Evolutionary conservation across 2,797 vertebrate genomes (phyloP).

Genomic region (Myotis findleyi): DNA sequence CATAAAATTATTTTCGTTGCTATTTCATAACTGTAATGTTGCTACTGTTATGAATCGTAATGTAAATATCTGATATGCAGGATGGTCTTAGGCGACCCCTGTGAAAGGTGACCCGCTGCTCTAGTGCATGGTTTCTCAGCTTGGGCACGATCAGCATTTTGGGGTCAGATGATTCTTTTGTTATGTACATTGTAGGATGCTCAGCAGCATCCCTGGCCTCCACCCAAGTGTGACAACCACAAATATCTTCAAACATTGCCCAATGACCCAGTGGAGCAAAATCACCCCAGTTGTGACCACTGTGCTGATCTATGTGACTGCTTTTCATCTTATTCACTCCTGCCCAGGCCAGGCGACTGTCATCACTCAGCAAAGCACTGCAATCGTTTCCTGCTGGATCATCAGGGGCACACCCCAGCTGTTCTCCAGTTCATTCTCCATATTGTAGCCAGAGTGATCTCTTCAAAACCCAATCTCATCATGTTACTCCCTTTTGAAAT

Average conservation of each 20-base stretch:
- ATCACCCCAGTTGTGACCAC: neutral
- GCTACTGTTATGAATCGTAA: too few relatives aligned
- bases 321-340: neutral
- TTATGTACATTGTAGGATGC: neutral
- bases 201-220: neutral
- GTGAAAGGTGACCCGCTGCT: too few relatives aligned
- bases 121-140: neutral
- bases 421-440: neutral
- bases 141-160: neutral
- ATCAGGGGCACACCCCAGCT: neutral
- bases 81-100: too few relatives aligned
- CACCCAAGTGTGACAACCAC: neutral
- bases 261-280: neutral
- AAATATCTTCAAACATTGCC: neutral
- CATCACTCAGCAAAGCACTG: neutral
- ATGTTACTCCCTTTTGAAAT: neutral
- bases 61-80: too few relatives aligned
- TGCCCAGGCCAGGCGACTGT: neutral
- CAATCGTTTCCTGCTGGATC: neutral
- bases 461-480: neutral
- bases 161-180: neutral
- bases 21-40: too few relatives aligned
- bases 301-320: neutral
- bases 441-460: neutral
- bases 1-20: too few relatives aligned